These are phyloP conservation scores for Morus bassanus DNA, from an alignment of 2,797 vertebrate species.

Conservation along the genomic window DNA sequence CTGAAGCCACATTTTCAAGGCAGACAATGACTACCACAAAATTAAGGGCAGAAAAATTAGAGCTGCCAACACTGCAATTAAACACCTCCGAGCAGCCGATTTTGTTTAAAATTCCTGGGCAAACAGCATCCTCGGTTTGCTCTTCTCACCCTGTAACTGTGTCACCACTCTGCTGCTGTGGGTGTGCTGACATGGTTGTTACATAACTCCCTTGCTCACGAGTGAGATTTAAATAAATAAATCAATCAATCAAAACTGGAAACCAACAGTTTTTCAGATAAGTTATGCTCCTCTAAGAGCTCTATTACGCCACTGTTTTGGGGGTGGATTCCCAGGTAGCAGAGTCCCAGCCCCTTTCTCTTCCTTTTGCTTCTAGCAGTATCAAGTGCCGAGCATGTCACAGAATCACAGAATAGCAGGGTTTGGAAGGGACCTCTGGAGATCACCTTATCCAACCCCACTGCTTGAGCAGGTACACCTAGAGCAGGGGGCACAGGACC, in stretches of 20 bases:
- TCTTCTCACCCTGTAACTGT: not conserved
- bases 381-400: not conserved
- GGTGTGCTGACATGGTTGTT: not conserved
- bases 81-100: not conserved
- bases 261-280: not conserved
- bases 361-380: not conserved
- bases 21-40: not conserved
- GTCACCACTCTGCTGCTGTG: not conserved
- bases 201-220: not conserved
- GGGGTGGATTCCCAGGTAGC: not conserved
- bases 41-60: not conserved
- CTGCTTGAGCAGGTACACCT: too few species aligned
- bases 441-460: too few species aligned
- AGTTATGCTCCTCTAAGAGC: not conserved
- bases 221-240: not conserved
- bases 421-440: too few species aligned
- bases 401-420: too few species aligned
- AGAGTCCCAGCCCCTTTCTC: not conserved
- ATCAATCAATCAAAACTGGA: not conserved
- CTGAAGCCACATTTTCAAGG: not conserved
- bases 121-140: not conserved
- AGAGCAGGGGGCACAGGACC: too few species aligned
- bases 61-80: not conserved
- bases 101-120: not conserved
- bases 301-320: fast-evolving